A percentile compares a stretch with the other conserved stretches of the same genome.
Conservation (phyloP, 1,140 invertebrate genomes). For the Papilio glaucus region DNA sequence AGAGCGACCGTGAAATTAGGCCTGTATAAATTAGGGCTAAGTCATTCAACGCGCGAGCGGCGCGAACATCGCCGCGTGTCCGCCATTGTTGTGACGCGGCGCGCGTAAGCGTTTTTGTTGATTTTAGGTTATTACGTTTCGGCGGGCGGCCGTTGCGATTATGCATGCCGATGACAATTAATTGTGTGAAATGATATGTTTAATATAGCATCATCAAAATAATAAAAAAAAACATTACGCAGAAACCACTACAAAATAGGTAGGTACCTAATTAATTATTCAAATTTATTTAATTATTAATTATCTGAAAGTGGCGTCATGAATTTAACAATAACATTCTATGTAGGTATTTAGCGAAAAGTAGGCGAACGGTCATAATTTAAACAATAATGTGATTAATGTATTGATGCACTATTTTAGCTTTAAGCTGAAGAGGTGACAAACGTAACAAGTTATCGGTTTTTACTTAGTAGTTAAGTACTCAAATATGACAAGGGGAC, state of each 20-base stretch:
- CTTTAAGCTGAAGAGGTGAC: too few species aligned
- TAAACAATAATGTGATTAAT: too few species aligned
- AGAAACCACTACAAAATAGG: not conserved
- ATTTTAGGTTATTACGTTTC: conserved; percentile 62
- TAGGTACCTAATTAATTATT: not conserved
- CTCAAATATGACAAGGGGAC: too few species aligned
- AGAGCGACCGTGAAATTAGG: conserved; percentile 76
- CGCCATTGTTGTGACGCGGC: conserved; percentile 57
- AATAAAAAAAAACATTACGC: not conserved
- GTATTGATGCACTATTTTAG: too few species aligned
- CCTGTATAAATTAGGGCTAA: conserved; percentile 71
- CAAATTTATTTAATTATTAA: too few species aligned
- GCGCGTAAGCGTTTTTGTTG: conserved; percentile 71
- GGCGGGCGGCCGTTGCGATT: conserved; percentile 49
- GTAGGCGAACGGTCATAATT: too few species aligned
- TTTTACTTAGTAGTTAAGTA: too few species aligned
- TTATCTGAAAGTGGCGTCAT: too few species aligned
- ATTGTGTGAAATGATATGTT: conserved; percentile 59
- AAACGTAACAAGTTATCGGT: too few species aligned
- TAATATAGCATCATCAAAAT: conserved; percentile 35
- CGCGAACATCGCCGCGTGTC: conserved; percentile 70
- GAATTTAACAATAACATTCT: too few species aligned
- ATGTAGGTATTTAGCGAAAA: too few species aligned
- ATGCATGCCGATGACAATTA: conserved; percentile 51
- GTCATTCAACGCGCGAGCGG: conserved; percentile 57